These are phyloP conservation scores for Bettongia penicillata DNA, from an alignment of 2,113 vertebrate genomes.

Conservation along the genomic window DNA sequence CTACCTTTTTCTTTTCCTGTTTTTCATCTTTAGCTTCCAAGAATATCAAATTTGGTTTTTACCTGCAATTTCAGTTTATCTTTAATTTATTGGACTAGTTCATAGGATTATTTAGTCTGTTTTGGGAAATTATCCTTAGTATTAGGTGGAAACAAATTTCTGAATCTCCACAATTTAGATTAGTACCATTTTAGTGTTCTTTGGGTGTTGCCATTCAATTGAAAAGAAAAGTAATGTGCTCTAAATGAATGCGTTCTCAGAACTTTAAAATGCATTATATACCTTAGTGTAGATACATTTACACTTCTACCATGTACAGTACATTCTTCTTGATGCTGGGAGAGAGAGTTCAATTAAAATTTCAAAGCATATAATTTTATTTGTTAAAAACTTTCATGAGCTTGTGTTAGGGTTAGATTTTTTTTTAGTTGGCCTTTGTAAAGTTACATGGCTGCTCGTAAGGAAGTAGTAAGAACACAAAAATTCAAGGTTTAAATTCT, in stretches of 20 bases:
- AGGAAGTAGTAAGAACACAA: not conserved
- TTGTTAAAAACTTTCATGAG: not conserved
- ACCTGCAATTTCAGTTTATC: slow-evolving; percentile 3
- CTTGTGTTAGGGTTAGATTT: not conserved
- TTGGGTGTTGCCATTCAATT: not conserved
- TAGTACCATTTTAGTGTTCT: not conserved
- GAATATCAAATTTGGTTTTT: not conserved
- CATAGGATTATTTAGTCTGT: not conserved
- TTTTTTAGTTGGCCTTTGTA: not conserved
- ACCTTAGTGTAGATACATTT: not conserved
- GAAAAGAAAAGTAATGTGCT: not conserved
- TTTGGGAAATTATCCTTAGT: not conserved
- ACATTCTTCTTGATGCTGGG: no score
- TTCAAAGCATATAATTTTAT: not conserved
- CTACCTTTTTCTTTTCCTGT: not conserved
- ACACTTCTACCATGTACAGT: not conserved
- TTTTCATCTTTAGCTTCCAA: slow-evolving; percentile 8
- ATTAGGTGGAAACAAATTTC: not conserved
- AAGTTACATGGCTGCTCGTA: not conserved
- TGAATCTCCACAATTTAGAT: not conserved
- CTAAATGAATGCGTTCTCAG: not conserved
- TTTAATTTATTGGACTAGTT: not conserved
- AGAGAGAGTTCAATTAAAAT: not conserved
- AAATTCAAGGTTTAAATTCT: not conserved
- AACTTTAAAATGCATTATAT: not conserved